phyloP scores from a whole-genome alignment of 2,888 invertebrate species.

The Idaea biselata region DNA sequence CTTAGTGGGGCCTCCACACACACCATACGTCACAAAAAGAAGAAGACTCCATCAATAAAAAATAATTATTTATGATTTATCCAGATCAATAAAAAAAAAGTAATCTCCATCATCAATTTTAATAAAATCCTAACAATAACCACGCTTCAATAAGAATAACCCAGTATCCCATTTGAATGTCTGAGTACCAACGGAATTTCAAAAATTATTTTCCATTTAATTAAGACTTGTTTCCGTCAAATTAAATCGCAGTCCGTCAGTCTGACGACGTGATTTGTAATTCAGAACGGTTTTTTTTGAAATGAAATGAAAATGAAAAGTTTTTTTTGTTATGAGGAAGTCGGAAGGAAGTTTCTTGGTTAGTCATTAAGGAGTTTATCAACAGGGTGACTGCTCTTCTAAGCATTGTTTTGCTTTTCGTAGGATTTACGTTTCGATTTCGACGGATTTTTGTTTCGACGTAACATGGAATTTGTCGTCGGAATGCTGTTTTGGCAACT shows the following conservation, averaged over 20 bases:
- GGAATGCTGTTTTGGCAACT: too few species aligned
- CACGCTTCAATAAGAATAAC: slow-evolving; percentile 22
- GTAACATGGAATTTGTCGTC: too few species aligned
- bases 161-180: slow-evolving; percentile 40
- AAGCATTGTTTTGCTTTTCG: slow-evolving; percentile 2
- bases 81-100: too few species aligned
- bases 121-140: slow-evolving; percentile 22
- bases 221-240: slow-evolving; percentile 60
- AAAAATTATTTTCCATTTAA: slow-evolving; percentile 61
- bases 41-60: too few species aligned
- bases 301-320: slow-evolving; percentile 46
- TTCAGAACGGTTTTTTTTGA: slow-evolving; percentile 56
- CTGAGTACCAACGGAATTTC: slow-evolving; percentile 34
- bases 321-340: slow-evolving; percentile 33
- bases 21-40: too few species aligned
- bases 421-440: slow-evolving; percentile 9
- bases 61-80: too few species aligned
- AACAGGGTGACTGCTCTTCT: not conserved
- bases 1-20: too few species aligned
- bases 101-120: slow-evolving; percentile 12
- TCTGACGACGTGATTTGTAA: slow-evolving; percentile 55
- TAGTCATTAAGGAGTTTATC: not conserved
- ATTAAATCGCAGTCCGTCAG: slow-evolving; percentile 56
- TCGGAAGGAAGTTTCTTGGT: slow-evolving; percentile 15
- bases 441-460: not conserved